Evolutionary conservation across 2,113 vertebrate genomes (phyloP).

Genomic region (Panurus biarmicus): DNA sequence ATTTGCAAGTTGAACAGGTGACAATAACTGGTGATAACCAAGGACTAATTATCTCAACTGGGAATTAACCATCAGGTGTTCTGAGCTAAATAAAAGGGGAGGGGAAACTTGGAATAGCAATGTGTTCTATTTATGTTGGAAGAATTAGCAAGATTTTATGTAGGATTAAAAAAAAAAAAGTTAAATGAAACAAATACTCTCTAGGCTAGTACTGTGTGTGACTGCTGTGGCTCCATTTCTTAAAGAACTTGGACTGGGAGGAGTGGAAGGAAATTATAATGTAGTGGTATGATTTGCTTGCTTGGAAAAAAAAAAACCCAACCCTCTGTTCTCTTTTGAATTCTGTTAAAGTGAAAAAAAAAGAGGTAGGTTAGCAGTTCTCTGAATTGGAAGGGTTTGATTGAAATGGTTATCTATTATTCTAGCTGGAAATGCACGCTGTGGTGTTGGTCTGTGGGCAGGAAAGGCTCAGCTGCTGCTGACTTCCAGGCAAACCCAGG

Average conservation of each 20-base stretch:
- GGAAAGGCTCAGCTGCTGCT: not conserved
- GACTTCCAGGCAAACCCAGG: not conserved
- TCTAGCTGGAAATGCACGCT: not conserved
- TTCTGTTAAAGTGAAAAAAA: not conserved
- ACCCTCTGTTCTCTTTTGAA: not conserved
- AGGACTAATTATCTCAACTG: conserved; percentile 28
- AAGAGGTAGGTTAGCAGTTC: not conserved
- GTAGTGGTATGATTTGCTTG: not conserved
- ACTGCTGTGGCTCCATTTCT: not conserved
- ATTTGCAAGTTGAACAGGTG: conserved; percentile 40
- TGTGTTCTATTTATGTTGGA: not conserved
- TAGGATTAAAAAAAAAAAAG: not conserved
- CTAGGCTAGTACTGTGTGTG: not conserved
- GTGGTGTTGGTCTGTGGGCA: not conserved
- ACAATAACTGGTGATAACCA: conserved; percentile 50
- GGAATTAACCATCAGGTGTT: conserved; percentile 32
- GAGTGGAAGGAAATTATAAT: not conserved
- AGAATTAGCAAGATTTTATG: not conserved
- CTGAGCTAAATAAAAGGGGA: conserved; percentile 20
- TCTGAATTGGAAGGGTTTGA: not conserved
- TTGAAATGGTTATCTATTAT: not conserved
- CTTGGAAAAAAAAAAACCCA: not conserved
- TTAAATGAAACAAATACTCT: not conserved
- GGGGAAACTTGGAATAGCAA: not conserved
- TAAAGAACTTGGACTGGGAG: not conserved